Conservation (phyloP, 2,888 invertebrate species). For the Chymomyza fuscimana region DNA sequence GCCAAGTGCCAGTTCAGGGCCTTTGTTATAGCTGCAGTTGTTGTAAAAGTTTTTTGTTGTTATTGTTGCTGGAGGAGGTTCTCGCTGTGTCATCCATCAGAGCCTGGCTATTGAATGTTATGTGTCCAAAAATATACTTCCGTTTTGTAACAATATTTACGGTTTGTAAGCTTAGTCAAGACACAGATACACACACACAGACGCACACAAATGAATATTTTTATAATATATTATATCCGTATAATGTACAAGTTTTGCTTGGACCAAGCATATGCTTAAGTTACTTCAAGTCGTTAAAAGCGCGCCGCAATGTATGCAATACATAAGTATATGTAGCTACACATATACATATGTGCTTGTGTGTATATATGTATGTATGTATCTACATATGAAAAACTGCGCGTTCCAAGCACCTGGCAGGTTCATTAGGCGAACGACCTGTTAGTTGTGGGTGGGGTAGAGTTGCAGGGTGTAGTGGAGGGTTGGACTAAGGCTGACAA, state of each 20-base stretch:
- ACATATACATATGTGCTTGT: not conserved
- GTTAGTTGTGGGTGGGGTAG: not conserved
- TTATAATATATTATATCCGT: constrained; percentile 39
- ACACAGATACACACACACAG: not conserved
- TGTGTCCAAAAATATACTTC: constrained; percentile 66
- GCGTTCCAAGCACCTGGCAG: constrained; percentile 51
- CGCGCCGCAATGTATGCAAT: constrained; percentile 57
- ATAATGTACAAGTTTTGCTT: not conserved
- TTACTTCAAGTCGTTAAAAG: constrained; percentile 63
- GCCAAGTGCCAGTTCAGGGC: not conserved
- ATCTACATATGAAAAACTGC: not conserved
- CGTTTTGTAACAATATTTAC: constrained; percentile 66
- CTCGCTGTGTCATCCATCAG: constrained; percentile 19
- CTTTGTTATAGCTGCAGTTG: constrained; percentile 19
- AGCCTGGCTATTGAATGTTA: constrained; percentile 57
- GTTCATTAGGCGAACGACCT: constrained; percentile 55
- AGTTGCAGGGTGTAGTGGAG: not conserved
- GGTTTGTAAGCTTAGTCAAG: constrained; percentile 65
- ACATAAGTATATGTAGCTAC: constrained; percentile 48
- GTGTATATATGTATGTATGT: no score
- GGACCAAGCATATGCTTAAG: constrained; percentile 17
- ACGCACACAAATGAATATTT: constrained; percentile 20
- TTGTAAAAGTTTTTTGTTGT: not conserved
- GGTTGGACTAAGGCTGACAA: constrained; percentile 10
- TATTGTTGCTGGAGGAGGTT: constrained; percentile 13